Evolutionary conservation across 2,113 vertebrate genomes (phyloP), one percentile per base, ranked within the genome.

Genomic region (Spermophilus dauricus): DNA sequence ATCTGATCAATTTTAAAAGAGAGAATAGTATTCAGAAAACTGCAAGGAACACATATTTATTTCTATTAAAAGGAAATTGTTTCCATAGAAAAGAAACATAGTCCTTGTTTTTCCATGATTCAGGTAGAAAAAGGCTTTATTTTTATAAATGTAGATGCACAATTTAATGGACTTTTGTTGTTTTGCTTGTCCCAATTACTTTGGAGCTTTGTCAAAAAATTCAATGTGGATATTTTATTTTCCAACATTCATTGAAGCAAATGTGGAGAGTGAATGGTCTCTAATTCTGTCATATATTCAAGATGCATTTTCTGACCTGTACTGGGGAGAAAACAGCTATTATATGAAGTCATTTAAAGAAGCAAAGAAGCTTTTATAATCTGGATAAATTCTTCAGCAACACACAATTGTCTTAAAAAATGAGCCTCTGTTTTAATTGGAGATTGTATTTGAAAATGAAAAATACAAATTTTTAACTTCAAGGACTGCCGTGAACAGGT

Each of bases 381-480:
- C 56, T 80, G 58, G 42, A 10, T 88, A 82, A 88, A 58, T 78
- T 92, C 81, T 92, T 84, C 56, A 61, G 61, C 20, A 85, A 76
- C 53, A 76, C 70, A 90, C 16, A 86, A 56, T 48, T 70, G 24
- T 65, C 81, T 90, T 87, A 67, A 65, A 89, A 96, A 84, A 81
- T 69, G 73, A 95, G n/a, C 10, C 39, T 86, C 72, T 72, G 37
- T n/a, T 95, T 96, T 92, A 30, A 69, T 80, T 89, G 96, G 26
- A 89, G 95, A 53, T 75, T 63, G 16, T 90, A 77, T 89, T 95
- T 95, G 51, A 70, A 96, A 93, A 94, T 93, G 65, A 72, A 53
- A 92, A 88, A 88, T 81, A 69, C 20, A 80, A 48, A 80, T 8
- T 70, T 72, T 92, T 86, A 69, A 72, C 56, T 90, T 58, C 24